Base-by-base conservation (phyloP, 2,888 invertebrate genomes). In the Synergus umbraculus region DNA sequence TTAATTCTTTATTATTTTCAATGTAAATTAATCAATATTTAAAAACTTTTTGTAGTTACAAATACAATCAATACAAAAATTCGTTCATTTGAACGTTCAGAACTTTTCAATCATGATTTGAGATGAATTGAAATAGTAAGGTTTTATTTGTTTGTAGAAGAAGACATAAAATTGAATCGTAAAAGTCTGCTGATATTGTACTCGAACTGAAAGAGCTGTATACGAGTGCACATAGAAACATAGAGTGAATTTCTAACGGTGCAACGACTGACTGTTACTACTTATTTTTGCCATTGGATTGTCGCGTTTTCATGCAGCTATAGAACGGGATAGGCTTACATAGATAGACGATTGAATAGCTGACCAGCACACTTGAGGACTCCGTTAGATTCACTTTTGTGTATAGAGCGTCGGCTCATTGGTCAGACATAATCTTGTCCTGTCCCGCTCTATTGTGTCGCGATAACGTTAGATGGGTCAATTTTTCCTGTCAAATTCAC, bases 191-290 rank as follows among this genome's bases (percentile, higher is more conserved):
- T 73, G 54, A 73, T 54, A 54, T 73, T 73, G 54, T n/a, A 73
- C 54, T 73, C 41, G 41, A n/a, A 37, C 49, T 58, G 49, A n/a
- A 58, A 54, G 37, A 69, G 69, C 9, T 73, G 73, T 29, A 69
- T 49, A 69, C 69, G 10, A 15, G 54, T 73, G 54, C 41, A 73
- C 73, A 73, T 41, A n/a, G 37, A 41, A 37, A 54, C 43, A 66
- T 66, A 67, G 73, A 73, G 73, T 58, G 41, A 54, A 73, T 58
- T 73, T 73, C 73, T 73, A 73, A 73, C 73, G 73, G 73, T 73
- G 73, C 73, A 73, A 41, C 29, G 29, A 63, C 49, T 66, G 69
- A 69, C 73, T 73, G 73, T 73, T 73, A 41, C 73, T 69, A n/a
- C 69, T 69, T 69, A 58, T 58, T 58, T 8, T 63, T 13, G 49